Evolutionary conservation across 2,888 invertebrate genomes (phyloP).

Genomic region (Andrena marginata): DNA sequence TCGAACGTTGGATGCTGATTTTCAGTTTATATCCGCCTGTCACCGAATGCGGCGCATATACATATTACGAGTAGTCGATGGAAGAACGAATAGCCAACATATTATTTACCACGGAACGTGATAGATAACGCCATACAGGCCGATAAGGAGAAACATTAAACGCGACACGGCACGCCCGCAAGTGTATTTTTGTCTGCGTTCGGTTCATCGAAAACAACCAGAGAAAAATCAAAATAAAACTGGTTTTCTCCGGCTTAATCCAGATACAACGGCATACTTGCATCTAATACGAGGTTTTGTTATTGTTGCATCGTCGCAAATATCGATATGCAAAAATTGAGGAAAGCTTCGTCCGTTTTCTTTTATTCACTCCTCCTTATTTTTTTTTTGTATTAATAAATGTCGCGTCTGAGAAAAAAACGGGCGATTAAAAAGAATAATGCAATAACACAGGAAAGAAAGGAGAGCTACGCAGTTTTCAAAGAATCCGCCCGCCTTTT

Average conservation of each 20-base stretch:
- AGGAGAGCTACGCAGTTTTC: not conserved
- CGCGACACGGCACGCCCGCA: not conserved
- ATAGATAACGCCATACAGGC: constrained; percentile 39
- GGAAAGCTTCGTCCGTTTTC: too few relatives aligned
- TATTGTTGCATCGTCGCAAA: constrained; percentile 36
- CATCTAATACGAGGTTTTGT: constrained; percentile 19
- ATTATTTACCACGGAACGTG: constrained; percentile 34
- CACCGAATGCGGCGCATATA: not conserved
- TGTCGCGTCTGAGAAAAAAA: not conserved
- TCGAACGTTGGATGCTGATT: not conserved
- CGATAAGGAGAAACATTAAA: constrained; percentile 39
- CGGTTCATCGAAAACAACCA: constrained; percentile 56
- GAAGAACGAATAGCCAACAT: not conserved
- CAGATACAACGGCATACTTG: constrained; percentile 41
- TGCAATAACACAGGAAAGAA: not conserved
- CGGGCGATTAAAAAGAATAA: not conserved
- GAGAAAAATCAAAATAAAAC: constrained; percentile 64
- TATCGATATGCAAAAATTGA: constrained; percentile 27
- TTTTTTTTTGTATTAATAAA: not conserved
- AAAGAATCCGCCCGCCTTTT: not conserved
- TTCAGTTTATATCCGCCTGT: not conserved
- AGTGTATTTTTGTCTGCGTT: constrained; percentile 44
- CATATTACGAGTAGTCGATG: not conserved
- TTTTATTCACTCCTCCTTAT: not conserved
- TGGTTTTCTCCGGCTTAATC: constrained; percentile 61